Evolutionary conservation across 2,797 vertebrate species (phyloP).

Genomic region (Rhinichthys osculus): DNA sequence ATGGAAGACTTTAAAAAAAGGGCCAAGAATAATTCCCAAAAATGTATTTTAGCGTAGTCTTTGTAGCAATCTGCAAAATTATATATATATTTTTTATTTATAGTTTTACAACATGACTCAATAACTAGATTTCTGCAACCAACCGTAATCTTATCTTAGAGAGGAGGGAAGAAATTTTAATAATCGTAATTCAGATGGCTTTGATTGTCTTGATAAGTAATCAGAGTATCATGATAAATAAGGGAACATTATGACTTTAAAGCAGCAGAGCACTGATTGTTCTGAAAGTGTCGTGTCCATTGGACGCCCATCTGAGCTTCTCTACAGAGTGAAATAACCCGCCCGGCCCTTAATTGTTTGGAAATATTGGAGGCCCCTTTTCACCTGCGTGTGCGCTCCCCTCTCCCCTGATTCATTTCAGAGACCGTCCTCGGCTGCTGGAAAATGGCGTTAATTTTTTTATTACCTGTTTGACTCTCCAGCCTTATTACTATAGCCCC

Average conservation of each 20-base stretch:
- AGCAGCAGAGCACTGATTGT: constrained; percentile 71
- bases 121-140: constrained; percentile 68
- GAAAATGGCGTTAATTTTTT: constrained; percentile 99
- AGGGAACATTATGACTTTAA: constrained; percentile 75
- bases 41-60: constrained; percentile 42
- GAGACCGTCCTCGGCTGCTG: constrained; percentile 87
- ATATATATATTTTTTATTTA: constrained; percentile 14
- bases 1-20: neutral
- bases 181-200: constrained; percentile 77
- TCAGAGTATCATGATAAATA: constrained; percentile 80
- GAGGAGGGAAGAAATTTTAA: constrained; percentile 68
- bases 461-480: constrained; percentile 99
- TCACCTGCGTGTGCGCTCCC: constrained; percentile 73
- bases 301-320: constrained; percentile 79
- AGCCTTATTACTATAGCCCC: constrained; percentile 99
- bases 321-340: constrained; percentile 83
- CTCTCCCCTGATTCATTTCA: constrained; percentile 89
- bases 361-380: constrained; percentile 77
- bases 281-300: constrained; percentile 81
- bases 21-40: constrained; percentile 25
- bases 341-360: constrained; percentile 83
- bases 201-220: constrained; percentile 84
- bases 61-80: constrained; percentile 28
- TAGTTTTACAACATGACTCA: constrained; percentile 57
- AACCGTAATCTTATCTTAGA: constrained; percentile 67